Conservation (phyloP, 2,113 vertebrate genomes). For the Lethenteron camtschaticum region DNA sequence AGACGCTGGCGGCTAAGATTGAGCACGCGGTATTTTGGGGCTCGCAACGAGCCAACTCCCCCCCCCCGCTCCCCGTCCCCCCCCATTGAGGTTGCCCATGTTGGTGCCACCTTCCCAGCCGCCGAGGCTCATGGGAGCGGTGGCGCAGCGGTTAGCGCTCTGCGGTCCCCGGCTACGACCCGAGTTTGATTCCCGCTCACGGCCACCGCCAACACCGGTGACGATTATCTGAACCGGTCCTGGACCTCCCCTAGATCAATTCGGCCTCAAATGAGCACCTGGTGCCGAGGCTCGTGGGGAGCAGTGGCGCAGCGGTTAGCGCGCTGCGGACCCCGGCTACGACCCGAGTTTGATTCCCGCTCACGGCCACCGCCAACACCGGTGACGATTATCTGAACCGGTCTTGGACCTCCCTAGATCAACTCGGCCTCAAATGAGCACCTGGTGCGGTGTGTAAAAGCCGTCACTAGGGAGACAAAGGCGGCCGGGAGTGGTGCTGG, state of each 20-base stretch:
- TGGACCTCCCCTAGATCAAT: constrained; percentile 38
- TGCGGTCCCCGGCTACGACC: not conserved
- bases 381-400: constrained; percentile 61
- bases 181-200: constrained; percentile 36
- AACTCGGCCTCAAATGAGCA: constrained; percentile 16
- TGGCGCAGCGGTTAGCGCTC: not conserved
- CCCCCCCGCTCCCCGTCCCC: no score
- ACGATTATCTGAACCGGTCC: constrained; percentile 66
- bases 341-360: constrained; percentile 22
- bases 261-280: constrained; percentile 17
- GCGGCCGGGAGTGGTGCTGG: not conserved
- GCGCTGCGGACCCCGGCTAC: not conserved
- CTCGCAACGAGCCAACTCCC: not conserved
- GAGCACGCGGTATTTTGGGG: no score
- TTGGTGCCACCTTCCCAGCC: not conserved
- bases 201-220: constrained; percentile 63
- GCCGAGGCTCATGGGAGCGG: not conserved
- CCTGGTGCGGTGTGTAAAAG: not conserved
- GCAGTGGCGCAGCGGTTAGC: not conserved
- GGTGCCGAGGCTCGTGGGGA: not conserved
- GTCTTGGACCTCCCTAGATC: constrained; percentile 54
- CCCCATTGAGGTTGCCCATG: not conserved
- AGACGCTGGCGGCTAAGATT: no score
- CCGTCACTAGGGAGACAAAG: not conserved
- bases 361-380: constrained; percentile 69